Conservation (phyloP, 2,888 invertebrate species). For the Didymodactylos carnosus region DNA sequence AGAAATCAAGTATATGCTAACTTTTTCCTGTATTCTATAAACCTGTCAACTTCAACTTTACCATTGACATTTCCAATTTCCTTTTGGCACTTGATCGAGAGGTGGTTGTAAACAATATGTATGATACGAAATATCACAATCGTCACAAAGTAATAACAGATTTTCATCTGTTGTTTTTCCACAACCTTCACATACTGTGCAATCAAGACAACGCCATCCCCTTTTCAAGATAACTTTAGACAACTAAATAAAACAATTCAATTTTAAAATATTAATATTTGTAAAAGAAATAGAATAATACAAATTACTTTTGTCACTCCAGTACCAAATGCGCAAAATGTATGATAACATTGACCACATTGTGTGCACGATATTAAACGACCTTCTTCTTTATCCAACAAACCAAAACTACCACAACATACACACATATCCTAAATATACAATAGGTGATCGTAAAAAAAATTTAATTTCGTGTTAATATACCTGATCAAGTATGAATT, state of each 20-base stretch:
- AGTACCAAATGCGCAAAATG: slow-evolving; percentile 91
- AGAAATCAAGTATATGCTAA: no score
- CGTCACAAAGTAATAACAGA: slow-evolving; percentile 82
- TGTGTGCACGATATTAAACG: slow-evolving; percentile 84
- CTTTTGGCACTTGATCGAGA: slow-evolving; percentile 70
- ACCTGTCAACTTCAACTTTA: no score
- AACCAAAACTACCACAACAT: slow-evolving; percentile 85
- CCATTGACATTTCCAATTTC: slow-evolving; percentile 95
- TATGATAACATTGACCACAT: slow-evolving; percentile 97
- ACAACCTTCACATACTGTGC: slow-evolving; percentile 97
- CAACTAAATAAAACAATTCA: neutral
- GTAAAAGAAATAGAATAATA: neutral
- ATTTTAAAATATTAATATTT: no score
- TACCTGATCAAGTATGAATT: slow-evolving; percentile 55
- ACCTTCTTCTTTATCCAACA: slow-evolving; percentile 70
- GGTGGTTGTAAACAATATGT: slow-evolving; percentile 94
- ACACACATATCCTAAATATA: slow-evolving; percentile 60
- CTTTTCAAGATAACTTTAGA: slow-evolving; percentile 61
- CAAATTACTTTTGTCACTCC: slow-evolving; percentile 44
- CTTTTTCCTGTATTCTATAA: no score
- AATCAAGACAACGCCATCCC: slow-evolving; percentile 93
- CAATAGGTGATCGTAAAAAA: neutral
- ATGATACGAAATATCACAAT: slow-evolving; percentile 97
- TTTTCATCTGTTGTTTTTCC: slow-evolving; percentile 84
- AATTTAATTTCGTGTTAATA: neutral